Conservation (phyloP, 2,888 invertebrate genomes). For the Caenorhabditis wallacei region DNA sequence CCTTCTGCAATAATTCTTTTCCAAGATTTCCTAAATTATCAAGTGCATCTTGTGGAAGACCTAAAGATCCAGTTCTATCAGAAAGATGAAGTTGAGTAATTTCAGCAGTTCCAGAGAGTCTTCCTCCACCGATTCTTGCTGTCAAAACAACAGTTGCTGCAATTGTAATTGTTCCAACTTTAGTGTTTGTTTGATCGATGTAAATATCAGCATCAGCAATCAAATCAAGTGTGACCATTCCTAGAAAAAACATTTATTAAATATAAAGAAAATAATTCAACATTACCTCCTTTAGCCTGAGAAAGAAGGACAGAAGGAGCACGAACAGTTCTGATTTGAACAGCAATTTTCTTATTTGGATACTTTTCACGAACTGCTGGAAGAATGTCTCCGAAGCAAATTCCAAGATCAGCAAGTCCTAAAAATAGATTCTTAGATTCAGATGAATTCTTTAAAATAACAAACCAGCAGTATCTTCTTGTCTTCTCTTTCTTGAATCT, state of each 20-base stretch:
- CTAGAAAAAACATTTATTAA: constrained; percentile 28
- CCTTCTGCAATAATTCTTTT: constrained; percentile 80
- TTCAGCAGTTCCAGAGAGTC: constrained; percentile 74
- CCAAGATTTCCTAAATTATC: constrained; percentile 82
- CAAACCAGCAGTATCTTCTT: constrained; percentile 67
- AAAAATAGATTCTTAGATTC: constrained; percentile 4
- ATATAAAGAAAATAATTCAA: too few relatives aligned
- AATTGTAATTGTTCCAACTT: constrained; percentile 79
- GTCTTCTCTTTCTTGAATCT: constrained; percentile 60
- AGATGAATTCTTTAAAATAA: neutral
- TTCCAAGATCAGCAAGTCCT: constrained; percentile 79
- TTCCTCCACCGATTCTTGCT: constrained; percentile 68
- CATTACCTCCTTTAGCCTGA: constrained; percentile 71
- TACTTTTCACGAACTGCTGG: constrained; percentile 81
- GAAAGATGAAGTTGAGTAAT: constrained; percentile 75
- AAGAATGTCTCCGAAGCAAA: constrained; percentile 82
- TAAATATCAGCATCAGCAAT: constrained; percentile 79
- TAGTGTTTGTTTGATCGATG: constrained; percentile 76
- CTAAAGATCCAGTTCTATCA: constrained; percentile 70
- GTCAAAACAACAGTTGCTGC: constrained; percentile 74
- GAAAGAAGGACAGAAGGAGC: constrained; percentile 78
- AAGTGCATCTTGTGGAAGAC: constrained; percentile 81
- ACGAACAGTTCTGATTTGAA: constrained; percentile 75
- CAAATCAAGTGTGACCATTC: constrained; percentile 77
- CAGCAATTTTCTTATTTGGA: constrained; percentile 79